phyloP scores from a whole-genome alignment of 2,888 invertebrate genomes.

The Vesta saturnalis region DNA sequence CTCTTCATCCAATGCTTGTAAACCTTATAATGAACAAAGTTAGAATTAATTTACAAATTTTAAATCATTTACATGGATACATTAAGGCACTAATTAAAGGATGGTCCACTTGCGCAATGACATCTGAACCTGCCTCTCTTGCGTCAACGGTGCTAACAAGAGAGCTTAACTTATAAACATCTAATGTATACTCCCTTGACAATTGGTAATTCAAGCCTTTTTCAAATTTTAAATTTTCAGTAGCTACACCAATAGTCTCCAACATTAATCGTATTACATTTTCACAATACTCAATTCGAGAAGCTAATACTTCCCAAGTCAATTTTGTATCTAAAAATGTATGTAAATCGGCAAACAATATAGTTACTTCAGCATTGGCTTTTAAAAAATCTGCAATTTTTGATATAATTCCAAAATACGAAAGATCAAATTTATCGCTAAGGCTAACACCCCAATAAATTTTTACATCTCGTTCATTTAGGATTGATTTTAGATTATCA shows the following conservation, averaged over 20 bases:
- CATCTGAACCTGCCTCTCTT: constrained; percentile 98
- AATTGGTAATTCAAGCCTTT: constrained; percentile 95
- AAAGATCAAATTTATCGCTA: constrained; percentile 98
- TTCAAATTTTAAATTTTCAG: constrained; percentile 95
- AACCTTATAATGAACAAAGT: constrained; percentile 49
- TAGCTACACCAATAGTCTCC: constrained; percentile 88
- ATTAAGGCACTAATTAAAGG: constrained; percentile 94
- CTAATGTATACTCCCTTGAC: constrained; percentile 90
- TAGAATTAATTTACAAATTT: neutral
- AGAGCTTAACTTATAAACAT: constrained; percentile 92
- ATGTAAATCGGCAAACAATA: constrained; percentile 98
- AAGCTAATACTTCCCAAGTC: constrained; percentile 91
- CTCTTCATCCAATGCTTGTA: constrained; percentile 97
- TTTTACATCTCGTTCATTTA: constrained; percentile 88
- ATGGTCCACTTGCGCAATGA: constrained; percentile 98
- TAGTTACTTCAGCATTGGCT: constrained; percentile 95
- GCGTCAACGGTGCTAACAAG: constrained; percentile 98
- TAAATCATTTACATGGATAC: constrained; percentile 86
- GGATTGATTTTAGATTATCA: constrained; percentile 80
- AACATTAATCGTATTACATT: constrained; percentile 94
- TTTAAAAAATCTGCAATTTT: constrained; percentile 97
- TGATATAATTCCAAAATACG: constrained; percentile 99
- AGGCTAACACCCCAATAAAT: constrained; percentile 99
- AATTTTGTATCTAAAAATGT: constrained; percentile 99
- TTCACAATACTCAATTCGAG: constrained; percentile 94